Percentiles rank a stretch among this genome's conserved stretches.
Conservation (phyloP, 2,797 vertebrate species). For the Esox lucius region DNA sequence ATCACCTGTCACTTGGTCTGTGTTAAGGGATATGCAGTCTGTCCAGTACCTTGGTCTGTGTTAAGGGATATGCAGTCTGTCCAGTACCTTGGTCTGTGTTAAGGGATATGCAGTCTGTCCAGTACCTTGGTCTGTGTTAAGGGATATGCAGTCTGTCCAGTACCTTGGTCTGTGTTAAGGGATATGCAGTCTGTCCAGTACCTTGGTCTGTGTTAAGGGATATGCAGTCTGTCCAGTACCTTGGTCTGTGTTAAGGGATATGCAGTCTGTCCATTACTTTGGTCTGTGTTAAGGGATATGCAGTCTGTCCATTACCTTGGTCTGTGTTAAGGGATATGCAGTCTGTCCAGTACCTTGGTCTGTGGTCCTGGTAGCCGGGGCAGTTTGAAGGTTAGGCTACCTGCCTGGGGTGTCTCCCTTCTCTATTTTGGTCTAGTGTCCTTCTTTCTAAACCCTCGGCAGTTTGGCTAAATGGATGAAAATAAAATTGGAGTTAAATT, state of each 20-base stretch:
- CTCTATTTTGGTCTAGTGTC: conserved; percentile 22
- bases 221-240: conserved; percentile 16
- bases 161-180: conserved; percentile 4
- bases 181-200: no score
- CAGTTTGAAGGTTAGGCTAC: conserved; percentile 17
- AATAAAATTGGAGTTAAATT: conserved; percentile 55
- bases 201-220: conserved; percentile 1
- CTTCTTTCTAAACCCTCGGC: conserved; percentile 41
- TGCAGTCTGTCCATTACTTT: conserved; percentile 17
- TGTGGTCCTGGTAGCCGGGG: background rate
- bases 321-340: no score
- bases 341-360: conserved; percentile 11
- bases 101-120: conserved; percentile 21
- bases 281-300: background rate
- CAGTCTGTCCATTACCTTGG: conserved; percentile 11
- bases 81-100: conserved; percentile 1
- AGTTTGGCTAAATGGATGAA: conserved; percentile 47
- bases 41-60: conserved; percentile 6
- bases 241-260: background rate
- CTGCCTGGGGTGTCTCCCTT: conserved; percentile 33
- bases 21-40: conserved; percentile 23
- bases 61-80: conserved; percentile 20
- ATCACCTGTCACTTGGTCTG: no score
- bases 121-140: conserved; percentile 7
- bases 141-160: conserved; percentile 18